A percentile compares a stretch with the other conserved stretches of the same genome.
Conservation (phyloP, 35 echinoderm and acorn worm genomes). For the Ptychodera flava region DNA sequence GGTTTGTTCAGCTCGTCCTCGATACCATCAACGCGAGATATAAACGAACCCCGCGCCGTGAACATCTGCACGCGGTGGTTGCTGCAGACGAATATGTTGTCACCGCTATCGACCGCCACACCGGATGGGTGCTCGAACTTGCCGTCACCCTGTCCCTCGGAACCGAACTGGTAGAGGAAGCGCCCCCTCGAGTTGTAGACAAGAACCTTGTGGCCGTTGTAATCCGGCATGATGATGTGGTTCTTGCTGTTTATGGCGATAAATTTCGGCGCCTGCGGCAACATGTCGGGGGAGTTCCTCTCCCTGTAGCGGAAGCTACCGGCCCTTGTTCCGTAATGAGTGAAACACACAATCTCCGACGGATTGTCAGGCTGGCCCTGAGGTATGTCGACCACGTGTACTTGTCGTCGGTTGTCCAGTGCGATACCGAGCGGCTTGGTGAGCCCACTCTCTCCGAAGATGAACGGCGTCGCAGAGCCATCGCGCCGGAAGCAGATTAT, state of each 20-base stretch:
- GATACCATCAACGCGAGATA: not conserved
- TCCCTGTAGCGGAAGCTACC: not conserved
- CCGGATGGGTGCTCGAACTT: not conserved
- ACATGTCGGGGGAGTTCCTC: not conserved
- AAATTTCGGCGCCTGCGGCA: not conserved
- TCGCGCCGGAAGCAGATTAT: not conserved
- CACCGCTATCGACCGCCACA: not conserved
- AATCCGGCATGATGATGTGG: not conserved
- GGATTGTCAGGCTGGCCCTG: not conserved
- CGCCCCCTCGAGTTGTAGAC: not conserved
- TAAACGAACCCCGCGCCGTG: not conserved
- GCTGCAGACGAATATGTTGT: not conserved
- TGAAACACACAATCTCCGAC: not conserved
- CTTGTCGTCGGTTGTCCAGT: not conserved
- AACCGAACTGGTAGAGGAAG: not conserved
- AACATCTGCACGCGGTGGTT: not conserved
- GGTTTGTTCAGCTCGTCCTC: not conserved
- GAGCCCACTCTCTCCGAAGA: not conserved
- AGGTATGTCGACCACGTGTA: not conserved
- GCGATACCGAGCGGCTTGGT: not conserved
- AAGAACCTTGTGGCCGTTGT: not conserved
- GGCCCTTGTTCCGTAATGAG: not conserved
- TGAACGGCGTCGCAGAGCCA: not conserved
- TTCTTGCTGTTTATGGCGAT: not conserved
- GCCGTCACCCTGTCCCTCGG: not conserved